Evolutionary conservation across 2,888 invertebrate genomes (phyloP), one percentile per base, ranked within the genome.

Genomic region (Cerastis leucographa): DNA sequence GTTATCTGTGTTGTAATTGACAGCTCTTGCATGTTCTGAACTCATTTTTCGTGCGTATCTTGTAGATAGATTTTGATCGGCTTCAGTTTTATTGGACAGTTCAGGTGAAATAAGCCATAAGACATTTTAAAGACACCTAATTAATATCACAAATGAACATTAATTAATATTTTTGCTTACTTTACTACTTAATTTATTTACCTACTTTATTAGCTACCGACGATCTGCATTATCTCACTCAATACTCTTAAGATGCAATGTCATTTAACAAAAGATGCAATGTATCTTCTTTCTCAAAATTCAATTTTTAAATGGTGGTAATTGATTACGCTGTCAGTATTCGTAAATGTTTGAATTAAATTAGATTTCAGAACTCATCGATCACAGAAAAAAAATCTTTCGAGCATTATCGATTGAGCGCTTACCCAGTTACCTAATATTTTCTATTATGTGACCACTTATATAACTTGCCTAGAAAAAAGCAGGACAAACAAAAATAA

Each of bases 381-480:
- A 54, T 81, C 69, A 81, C 62, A 17, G 54, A 59, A 66, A 56
- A 61, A 29, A 22, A 61, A 68, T 35, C 68, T 49, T 19, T 56
- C 40, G 14, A 25, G 42, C 49, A 19, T 25, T 70, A 78, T 62
- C 46, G 25, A 35, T 72, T 25, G 49, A 42, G 62, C 17, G 25
- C 42, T 71, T 51, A 69, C 61, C 40, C 35, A 69, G 59, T 81
- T 83, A 78, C 73, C 70, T 66, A 84, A 79, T 73, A 51, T 70
- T 67, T n/a, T 70, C 19, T 56, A 71, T 66, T 78, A 78, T 69
- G 46, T 71, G 68, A 54, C 19, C 42, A n/a, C 4, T 69, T 83
- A 81, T 72, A 46, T 69, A 83, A 81, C 2, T 66, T 46, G 25
- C 11, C 14, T 42, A 49, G 40, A 76, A 54, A 79, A 40, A 74